Evolutionary conservation across 2,888 invertebrate genomes (phyloP).

Genomic region (Thecophora atra): DNA sequence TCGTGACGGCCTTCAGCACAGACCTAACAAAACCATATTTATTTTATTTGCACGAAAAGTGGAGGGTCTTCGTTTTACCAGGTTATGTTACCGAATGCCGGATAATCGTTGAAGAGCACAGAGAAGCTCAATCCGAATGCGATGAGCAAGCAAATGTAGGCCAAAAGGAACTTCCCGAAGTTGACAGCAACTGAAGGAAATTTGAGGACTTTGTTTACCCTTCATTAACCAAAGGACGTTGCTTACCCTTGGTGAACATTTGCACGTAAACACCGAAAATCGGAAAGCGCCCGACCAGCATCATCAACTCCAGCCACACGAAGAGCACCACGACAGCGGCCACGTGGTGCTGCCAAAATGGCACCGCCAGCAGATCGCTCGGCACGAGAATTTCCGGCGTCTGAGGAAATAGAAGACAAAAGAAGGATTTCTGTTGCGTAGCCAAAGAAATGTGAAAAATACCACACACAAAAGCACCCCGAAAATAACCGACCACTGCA

Average conservation of each 20-base stretch:
- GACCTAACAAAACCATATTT: conserved; percentile 55
- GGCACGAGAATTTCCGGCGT: conserved; percentile 60
- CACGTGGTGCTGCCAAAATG: conserved; percentile 81
- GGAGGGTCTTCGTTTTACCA: conserved; percentile 49
- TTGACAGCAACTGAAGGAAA: conserved; percentile 76
- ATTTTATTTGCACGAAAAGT: background rate
- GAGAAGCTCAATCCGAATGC: conserved; percentile 84
- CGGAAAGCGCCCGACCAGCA: conserved; percentile 86
- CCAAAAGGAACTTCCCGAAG: conserved; percentile 82
- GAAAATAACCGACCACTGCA: conserved; percentile 81
- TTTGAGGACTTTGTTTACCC: too few relatives aligned
- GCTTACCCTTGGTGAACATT: conserved; percentile 81
- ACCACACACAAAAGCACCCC: conserved; percentile 74
- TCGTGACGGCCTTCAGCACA: conserved; percentile 81
- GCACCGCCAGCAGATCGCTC: conserved; percentile 57
- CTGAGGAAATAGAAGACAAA: conserved; percentile 44
- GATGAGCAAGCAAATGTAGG: conserved; percentile 81
- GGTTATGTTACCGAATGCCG: conserved; percentile 73
- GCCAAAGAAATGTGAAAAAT: conserved; percentile 8
- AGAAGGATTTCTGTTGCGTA: background rate
- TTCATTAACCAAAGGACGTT: background rate
- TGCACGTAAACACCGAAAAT: conserved; percentile 87
- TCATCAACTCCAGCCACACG: conserved; percentile 86
- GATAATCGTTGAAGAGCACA: conserved; percentile 82
- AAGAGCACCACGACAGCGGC: conserved; percentile 82